phyloP scores from a whole-genome alignment of 2,113 vertebrate species.

The Indicator maculatus region DNA sequence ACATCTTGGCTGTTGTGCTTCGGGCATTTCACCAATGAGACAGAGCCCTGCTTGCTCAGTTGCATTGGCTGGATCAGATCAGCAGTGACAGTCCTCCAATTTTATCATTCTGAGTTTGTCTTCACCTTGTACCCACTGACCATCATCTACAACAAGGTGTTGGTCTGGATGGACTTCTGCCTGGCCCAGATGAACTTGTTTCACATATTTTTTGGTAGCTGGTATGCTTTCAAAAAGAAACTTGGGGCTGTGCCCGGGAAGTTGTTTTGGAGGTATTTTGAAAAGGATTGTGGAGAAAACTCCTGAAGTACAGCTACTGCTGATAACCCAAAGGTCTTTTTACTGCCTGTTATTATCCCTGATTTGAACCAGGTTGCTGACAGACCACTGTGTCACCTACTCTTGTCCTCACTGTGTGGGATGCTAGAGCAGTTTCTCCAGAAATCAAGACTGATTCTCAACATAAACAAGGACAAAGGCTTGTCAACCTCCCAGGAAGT shows the following conservation, averaged over 20 bases:
- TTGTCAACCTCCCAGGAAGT: background rate
- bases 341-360: background rate
- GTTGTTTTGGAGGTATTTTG: background rate
- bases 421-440: background rate
- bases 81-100: background rate
- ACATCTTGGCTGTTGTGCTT: conserved; percentile 62
- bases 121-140: background rate
- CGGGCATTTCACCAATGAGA: conserved; percentile 59
- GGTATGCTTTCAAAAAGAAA: background rate
- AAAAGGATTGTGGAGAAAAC: background rate
- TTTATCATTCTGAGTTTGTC: background rate
- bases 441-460: background rate
- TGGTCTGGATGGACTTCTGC: background rate
- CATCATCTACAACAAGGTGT: background rate
- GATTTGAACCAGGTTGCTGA: background rate
- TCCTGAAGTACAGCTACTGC: background rate
- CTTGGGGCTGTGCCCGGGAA: background rate
- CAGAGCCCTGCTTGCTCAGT: conserved; percentile 37
- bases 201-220: background rate
- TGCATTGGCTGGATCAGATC: conserved; percentile 12
- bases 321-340: background rate
- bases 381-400: background rate
- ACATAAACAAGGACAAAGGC: background rate
- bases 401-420: background rate
- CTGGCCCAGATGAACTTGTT: background rate